A percentile compares a stretch with the other conserved stretches of the same genome.
phyloP scores from a whole-genome alignment of 2,888 invertebrate species.

The Serrognathus titanus region DNA sequence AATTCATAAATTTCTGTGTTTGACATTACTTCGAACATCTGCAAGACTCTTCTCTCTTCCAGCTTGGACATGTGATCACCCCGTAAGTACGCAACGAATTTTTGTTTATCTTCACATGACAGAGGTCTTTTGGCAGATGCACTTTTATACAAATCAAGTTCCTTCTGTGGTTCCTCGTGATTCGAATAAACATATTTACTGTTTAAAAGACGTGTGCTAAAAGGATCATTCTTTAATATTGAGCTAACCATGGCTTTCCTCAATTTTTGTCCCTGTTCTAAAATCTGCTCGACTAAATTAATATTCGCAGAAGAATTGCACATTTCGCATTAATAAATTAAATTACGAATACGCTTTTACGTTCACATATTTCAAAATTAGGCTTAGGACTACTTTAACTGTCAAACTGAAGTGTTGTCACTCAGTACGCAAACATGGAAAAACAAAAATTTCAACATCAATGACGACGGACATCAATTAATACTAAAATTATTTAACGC shows the following conservation, averaged over 20 bases:
- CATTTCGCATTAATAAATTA: neutral
- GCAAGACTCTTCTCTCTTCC: conserved; percentile 47
- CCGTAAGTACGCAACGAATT: conserved; percentile 40
- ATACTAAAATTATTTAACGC: too few relatives aligned
- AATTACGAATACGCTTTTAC: neutral
- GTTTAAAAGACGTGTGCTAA: conserved; percentile 33
- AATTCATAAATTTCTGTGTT: conserved; percentile 42
- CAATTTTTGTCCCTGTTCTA: conserved; percentile 42
- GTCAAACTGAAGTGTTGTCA: neutral
- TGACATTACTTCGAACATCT: conserved; percentile 46
- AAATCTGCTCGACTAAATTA: conserved; percentile 32
- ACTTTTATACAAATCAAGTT: neutral
- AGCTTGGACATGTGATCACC: conserved; percentile 46
- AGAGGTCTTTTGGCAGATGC: conserved; percentile 2
- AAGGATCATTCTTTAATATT: conserved; percentile 45
- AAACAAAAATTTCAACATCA: neutral
- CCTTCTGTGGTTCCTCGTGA: neutral
- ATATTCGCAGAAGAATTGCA: neutral
- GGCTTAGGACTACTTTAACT: neutral
- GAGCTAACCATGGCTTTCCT: conserved; percentile 46
- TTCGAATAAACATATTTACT: conserved; percentile 11
- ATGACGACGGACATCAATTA: too few relatives aligned
- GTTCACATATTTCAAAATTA: neutral
- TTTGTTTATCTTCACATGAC: conserved; percentile 27
- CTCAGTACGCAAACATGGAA: neutral